Percentiles rank a stretch among this genome's conserved stretches.
These are phyloP conservation scores for Drosophila azteca DNA, from an alignment of 1,140 invertebrate species.

Conservation along the genomic window DNA sequence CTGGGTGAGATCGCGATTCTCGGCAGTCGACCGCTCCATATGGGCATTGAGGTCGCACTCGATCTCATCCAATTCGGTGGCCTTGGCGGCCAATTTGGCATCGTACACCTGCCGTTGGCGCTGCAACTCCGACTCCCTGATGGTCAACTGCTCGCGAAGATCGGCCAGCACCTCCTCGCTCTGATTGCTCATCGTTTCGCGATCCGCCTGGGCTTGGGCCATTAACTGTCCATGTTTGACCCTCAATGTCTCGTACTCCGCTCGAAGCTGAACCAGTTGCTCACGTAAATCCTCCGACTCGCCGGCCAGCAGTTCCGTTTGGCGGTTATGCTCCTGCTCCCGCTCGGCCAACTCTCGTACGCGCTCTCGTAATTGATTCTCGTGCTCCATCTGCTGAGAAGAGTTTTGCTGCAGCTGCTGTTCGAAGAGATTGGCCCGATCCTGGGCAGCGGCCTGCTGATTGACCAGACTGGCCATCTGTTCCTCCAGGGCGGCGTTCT, in stretches of 20 bases:
- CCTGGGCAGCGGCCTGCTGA: slow-evolving; percentile 85
- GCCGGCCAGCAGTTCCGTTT: slow-evolving; percentile 84
- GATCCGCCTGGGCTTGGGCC: slow-evolving; percentile 22
- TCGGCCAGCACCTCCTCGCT: slow-evolving; percentile 75
- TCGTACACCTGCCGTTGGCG: slow-evolving; percentile 85
- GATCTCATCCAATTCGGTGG: slow-evolving; percentile 86
- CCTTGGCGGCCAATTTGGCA: slow-evolving; percentile 84
- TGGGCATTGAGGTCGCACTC: slow-evolving; percentile 87
- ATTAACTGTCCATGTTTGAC: slow-evolving; percentile 11
- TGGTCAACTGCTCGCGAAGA: slow-evolving; percentile 79
- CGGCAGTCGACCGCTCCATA: slow-evolving; percentile 85
- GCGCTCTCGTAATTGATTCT: slow-evolving; percentile 85
- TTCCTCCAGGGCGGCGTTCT: slow-evolving; percentile 86
- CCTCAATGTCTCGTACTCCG: slow-evolving; percentile 26
- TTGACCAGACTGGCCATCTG: slow-evolving; percentile 85
- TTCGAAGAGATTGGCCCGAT: slow-evolving; percentile 85
- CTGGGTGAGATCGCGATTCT: slow-evolving; percentile 84
- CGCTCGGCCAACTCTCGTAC: slow-evolving; percentile 85
- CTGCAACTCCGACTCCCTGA: slow-evolving; percentile 85
- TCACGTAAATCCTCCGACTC: slow-evolving; percentile 86
- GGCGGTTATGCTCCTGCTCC: slow-evolving; percentile 85
- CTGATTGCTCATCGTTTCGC: slow-evolving; percentile 48
- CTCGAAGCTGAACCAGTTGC: slow-evolving; percentile 83
- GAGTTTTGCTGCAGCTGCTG: slow-evolving; percentile 85
- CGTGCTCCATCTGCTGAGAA: slow-evolving; percentile 85